These are phyloP conservation scores for Epistrophella euchroma DNA, from an alignment of 2,888 invertebrate species.

Conservation along the genomic window DNA sequence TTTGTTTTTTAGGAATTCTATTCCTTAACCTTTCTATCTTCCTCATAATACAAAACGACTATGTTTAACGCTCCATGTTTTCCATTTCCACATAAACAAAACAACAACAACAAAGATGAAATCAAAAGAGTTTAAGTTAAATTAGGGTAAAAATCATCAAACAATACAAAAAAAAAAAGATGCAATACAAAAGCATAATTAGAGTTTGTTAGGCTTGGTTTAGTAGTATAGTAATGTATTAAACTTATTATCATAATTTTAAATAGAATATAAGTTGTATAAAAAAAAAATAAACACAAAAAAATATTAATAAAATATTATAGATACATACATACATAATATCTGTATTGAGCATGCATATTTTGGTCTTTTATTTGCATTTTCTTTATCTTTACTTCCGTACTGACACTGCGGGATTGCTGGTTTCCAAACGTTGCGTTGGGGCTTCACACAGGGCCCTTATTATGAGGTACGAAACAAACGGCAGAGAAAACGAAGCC, in stretches of 20 bases:
- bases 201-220: constrained; percentile 49
- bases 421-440: too few species aligned
- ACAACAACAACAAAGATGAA: constrained; percentile 29
- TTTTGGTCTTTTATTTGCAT: constrained; percentile 15
- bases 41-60: constrained; percentile 40
- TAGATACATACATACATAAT: constrained; percentile 45
- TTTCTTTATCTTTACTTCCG: too few species aligned
- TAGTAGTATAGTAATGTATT: constrained; percentile 54
- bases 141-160: constrained; percentile 34
- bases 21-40: constrained; percentile 34
- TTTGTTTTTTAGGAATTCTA: constrained; percentile 23
- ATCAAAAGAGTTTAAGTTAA: constrained; percentile 44
- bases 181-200: constrained; percentile 40
- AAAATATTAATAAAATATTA: constrained; percentile 45
- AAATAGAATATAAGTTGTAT: constrained; percentile 64
- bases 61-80: constrained; percentile 53
- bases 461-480: too few species aligned
- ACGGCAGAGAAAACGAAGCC: too few species aligned
- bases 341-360: constrained; percentile 60
- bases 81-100: constrained; percentile 47
- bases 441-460: too few species aligned
- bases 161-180: constrained; percentile 18
- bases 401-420: too few species aligned
- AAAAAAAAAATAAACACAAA: constrained; percentile 36
- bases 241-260: constrained; percentile 46